A percentile compares a stretch with the other conserved stretches of the same genome.
phyloP scores from a whole-genome alignment of 2,888 invertebrate species.

The Ectemnius continuus region DNA sequence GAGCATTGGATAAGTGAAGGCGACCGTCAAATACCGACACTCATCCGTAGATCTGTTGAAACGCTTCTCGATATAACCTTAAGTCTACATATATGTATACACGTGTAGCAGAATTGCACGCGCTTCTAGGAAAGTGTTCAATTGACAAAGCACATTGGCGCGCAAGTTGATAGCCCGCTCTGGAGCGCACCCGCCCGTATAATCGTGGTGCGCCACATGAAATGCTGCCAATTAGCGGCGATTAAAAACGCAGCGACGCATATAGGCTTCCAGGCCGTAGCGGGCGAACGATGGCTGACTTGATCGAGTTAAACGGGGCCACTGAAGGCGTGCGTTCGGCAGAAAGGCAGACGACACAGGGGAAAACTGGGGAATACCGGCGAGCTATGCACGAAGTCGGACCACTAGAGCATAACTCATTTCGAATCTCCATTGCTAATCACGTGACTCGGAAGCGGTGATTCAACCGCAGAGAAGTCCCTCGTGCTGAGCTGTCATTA shows the following conservation, averaged over 20 bases:
- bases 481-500: conserved; percentile 51
- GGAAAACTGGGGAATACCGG: not conserved
- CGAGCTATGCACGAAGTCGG: conserved; percentile 21
- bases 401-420: conserved; percentile 41
- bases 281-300: not conserved
- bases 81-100: too few relatives aligned
- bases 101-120: not conserved
- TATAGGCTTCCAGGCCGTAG: too few relatives aligned
- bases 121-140: not conserved
- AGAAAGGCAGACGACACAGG: too few relatives aligned
- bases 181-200: not conserved
- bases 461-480: conserved; percentile 47
- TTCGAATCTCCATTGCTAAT: conserved; percentile 37
- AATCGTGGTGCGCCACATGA: conserved; percentile 1
- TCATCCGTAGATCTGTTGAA: too few relatives aligned
- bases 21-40: too few relatives aligned
- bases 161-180: not conserved
- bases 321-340: not conserved
- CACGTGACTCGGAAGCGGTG: conserved; percentile 54
- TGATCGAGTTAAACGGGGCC: not conserved
- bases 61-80: too few relatives aligned
- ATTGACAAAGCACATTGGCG: not conserved
- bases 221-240: too few relatives aligned
- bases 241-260: too few relatives aligned
- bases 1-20: too few relatives aligned